Base-by-base conservation (phyloP, 2,888 invertebrate genomes). In the Liposcelis brunnea region DNA sequence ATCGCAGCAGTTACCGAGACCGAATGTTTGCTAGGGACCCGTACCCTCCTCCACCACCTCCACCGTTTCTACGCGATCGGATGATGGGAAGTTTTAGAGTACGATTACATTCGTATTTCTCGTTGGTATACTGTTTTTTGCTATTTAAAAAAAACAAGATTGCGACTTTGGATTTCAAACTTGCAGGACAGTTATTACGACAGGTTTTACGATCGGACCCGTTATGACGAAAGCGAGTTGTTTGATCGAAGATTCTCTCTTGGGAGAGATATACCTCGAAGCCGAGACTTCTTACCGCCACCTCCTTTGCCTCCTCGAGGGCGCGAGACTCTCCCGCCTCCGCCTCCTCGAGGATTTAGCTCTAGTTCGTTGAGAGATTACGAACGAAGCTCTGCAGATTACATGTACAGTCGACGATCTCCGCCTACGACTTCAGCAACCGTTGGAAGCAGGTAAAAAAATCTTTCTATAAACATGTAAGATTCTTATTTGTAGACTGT, bases 1-100 rank as follows among this genome's bases (percentile, higher is more conserved):
- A 81, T 66, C 76, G 81, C 62, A 77, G 74, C 63, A 75, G 78
- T 61, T 84, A 80, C 71, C 80, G 85, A 68, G 85, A 85, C 69
- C 79, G 84, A 61, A 81, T 82, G 73, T 84, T 79, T 68, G 81
- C 81, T 65, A 80, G 85, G 65, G 84, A 85, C 68, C 83, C 85
- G 58, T 86, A 86, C 69, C 86, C 86, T 57, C 86, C 86, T 64
- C 86, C 86, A 65, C 85, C 86, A 66, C 85, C 59, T 2, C 81
- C 82, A 62, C 83, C 84, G 57, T 87, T 86, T 76, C 77, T 87
- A 59, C 80, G 85, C 70, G 86, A 87, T 70, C 77, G 86, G 70
- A 80, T 86, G 72, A 83, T 87, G 81, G 84, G 84, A 71, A 80
- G 83, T 71, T 80, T 48, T 26, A 48, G 51, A 36, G 44, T 42